Base-by-base conservation (phyloP, 2,113 vertebrate genomes). In the Strigops habroptila region DNA sequence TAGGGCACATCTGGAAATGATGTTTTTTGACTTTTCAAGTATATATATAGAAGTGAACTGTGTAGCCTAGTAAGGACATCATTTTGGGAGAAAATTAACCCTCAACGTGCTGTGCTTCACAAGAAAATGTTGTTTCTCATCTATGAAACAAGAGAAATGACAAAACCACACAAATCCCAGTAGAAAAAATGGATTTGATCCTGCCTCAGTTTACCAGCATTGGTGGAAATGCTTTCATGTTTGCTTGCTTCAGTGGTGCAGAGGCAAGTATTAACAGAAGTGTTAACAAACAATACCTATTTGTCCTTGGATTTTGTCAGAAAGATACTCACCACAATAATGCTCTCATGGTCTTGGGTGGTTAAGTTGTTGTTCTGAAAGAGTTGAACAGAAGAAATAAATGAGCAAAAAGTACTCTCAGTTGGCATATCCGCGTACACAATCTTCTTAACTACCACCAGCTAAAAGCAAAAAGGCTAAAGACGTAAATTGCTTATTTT, bases 271-370 rank as follows among this genome's bases (percentile, higher is more conserved):
- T 25, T 88, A 74, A 37, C 2, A 77, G 31, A 88, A 88, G 59
- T 35, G 25, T 63, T 71, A 91, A 5, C 46, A 82, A 86, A 82
- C 52, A 88, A 41, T 4, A 82, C 3, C 31, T 21, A 44, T 64
- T 49, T 68, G 14, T 63, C 49, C 86, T 86, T 52, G 81, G 39
- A 49, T 73, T 90, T 63, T 88, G 53, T 64, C n/a, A 91, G 76
- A 62, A 73, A 12, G 18, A 71, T 39, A 98, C 99, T 99, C 96
- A 99, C 99, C 99, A 99, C 98, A 64, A 99, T 99, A 97, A 99
- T 99, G 98, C 99, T 99, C 98, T 99, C 99, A 8, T 99, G 99
- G 95, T 99, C 99, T 98, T 99, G 99, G 97, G 99, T 95, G 88
- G 99, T 99, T 98, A 99, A 98, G 94, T 98, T 99, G 83, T 98